These are phyloP conservation scores for Thamnophis sirtalis DNA, from an alignment of 2,113 vertebrate genomes.

Conservation along the genomic window DNA sequence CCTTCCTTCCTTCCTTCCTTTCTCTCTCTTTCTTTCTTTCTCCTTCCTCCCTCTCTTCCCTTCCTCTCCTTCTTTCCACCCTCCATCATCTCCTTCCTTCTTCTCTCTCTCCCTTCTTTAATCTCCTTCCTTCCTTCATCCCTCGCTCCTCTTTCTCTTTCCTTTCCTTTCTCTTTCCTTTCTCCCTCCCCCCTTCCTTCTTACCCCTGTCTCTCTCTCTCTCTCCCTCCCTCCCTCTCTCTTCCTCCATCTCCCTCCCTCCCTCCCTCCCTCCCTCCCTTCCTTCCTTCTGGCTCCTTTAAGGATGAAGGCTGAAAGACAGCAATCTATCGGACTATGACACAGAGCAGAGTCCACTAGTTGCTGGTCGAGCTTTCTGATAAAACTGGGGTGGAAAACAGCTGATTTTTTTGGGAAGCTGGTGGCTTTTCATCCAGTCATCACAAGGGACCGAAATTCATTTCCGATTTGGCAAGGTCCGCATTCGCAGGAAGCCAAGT, in stretches of 20 bases:
- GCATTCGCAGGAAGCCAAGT: not conserved
- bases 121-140: no score
- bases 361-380: no score
- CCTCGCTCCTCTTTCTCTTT: no score
- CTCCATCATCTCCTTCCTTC: not conserved
- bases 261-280: not conserved
- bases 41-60: no score
- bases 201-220: no score
- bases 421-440: not conserved
- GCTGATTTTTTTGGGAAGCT: not conserved
- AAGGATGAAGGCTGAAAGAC: not conserved
- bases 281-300: not conserved
- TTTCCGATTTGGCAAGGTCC: not conserved
- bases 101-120: not conserved
- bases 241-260: no score
- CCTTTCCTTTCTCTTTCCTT: no score
- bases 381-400: not conserved
- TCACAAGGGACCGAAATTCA: not conserved
- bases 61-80: no score
- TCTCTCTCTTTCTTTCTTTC: no score
- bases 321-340: not conserved
- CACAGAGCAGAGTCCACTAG: not conserved
- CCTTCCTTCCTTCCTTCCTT: not conserved
- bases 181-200: no score
- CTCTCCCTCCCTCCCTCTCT: not conserved